Percentiles rank a stretch among this genome's conserved stretches.
phyloP scores from a whole-genome alignment of 2,797 vertebrate genomes.

The Enteromius trimaculatus region DNA sequence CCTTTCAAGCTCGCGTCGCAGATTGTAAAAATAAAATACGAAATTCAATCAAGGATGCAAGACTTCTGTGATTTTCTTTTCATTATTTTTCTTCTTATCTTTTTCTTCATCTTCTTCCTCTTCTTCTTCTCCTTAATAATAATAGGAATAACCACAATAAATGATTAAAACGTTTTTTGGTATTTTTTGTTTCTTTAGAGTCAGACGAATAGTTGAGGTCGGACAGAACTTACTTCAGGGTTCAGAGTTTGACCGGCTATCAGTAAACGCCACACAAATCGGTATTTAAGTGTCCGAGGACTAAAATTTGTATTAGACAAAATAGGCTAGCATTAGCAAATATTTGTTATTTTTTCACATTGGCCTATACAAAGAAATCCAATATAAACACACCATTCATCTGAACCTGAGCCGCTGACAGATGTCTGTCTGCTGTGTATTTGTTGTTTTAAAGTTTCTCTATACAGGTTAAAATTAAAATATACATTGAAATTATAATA shows the following conservation, averaged over 20 bases:
- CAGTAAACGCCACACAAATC: background rate
- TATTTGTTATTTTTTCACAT: background rate
- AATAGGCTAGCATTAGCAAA: background rate
- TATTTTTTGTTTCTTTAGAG: background rate
- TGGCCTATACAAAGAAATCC: background rate
- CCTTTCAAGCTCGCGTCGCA: background rate
- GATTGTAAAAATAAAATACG: background rate
- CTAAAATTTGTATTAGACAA: background rate
- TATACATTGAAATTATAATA: background rate
- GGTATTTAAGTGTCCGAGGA: background rate
- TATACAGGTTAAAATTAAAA: background rate
- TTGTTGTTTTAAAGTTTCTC: background rate
- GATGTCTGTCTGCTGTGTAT: background rate
- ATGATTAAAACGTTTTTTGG: background rate
- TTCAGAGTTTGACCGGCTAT: slow-evolving; percentile 1
- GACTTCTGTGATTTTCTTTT: background rate
- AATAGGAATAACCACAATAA: background rate
- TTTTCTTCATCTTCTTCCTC: background rate
- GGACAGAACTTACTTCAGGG: background rate
- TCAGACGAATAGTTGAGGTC: background rate
- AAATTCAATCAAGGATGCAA: background rate
- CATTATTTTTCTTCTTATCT: background rate
- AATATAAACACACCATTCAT: background rate
- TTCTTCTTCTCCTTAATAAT: too few species aligned
- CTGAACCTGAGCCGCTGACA: background rate